A percentile compares a stretch with the other conserved stretches of the same genome.
Conservation (phyloP, 2,113 vertebrate genomes). For the Ranitomeya variabilis region DNA sequence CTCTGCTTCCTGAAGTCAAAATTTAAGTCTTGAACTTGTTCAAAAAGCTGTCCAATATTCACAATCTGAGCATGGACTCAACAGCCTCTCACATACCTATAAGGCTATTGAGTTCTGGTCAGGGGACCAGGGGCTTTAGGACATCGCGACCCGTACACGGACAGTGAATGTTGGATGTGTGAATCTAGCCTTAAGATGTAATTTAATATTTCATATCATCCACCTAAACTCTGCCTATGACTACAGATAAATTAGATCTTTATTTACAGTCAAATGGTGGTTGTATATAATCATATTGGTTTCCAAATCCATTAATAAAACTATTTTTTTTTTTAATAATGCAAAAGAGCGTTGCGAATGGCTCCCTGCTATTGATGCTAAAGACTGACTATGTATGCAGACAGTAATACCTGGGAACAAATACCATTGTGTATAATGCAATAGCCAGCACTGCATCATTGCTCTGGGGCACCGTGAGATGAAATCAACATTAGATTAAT, state of each 20-base stretch:
- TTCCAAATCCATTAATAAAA: not conserved
- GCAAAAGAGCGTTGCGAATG: not conserved
- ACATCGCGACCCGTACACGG: too few relatives aligned
- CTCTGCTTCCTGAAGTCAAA: too few relatives aligned
- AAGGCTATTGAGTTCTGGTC: too few relatives aligned
- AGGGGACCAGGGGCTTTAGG: too few relatives aligned
- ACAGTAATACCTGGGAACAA: slow-evolving; percentile 19
- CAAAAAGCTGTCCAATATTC: too few relatives aligned
- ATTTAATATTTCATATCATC: too few relatives aligned
- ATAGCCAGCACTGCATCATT: not conserved
- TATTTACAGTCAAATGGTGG: not conserved
- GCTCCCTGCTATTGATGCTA: not conserved
- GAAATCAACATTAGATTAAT: slow-evolving; percentile 35
- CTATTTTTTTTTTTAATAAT: not conserved
- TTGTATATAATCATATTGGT: not conserved
- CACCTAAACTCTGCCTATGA: not conserved
- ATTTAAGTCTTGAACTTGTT: too few relatives aligned
- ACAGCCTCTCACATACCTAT: too few relatives aligned
- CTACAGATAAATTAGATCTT: not conserved
- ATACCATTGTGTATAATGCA: slow-evolving; percentile 22
- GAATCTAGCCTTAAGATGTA: too few relatives aligned
- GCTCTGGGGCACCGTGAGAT: slow-evolving; percentile 10
- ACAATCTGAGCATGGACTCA: too few relatives aligned
- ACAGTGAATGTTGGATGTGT: too few relatives aligned
- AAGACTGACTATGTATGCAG: not conserved